Evolutionary conservation across 1,140 invertebrate genomes (phyloP).

Genomic region (Drosophila sp.): DNA sequence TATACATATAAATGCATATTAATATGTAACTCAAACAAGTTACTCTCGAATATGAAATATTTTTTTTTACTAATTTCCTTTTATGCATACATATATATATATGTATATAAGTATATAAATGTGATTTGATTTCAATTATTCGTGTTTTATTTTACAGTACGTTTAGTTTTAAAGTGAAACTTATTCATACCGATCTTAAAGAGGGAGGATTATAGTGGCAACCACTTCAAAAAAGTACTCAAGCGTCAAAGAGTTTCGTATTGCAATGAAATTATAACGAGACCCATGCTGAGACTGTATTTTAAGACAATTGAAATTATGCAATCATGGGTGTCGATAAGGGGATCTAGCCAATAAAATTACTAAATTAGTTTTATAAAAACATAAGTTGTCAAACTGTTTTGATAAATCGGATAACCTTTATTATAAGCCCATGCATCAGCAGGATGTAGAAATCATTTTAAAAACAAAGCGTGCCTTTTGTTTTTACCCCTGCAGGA

Average conservation of each 20-base stretch:
- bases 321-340: neutral
- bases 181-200: neutral
- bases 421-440: no score
- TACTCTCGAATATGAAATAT: neutral
- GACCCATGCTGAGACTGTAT: neutral
- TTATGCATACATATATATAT: neutral
- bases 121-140: slow-evolving; percentile 1
- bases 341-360: no score
- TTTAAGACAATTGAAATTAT: neutral
- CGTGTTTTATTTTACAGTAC: slow-evolving; percentile 2
- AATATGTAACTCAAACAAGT: neutral
- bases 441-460: no score
- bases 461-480: no score
- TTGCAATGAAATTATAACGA: neutral
- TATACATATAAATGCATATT: neutral
- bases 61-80: neutral
- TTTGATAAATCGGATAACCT: no score
- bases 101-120: slow-evolving; percentile 3
- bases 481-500: no score
- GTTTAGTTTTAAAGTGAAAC: neutral
- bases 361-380: no score
- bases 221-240: neutral
- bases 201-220: neutral
- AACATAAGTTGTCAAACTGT: no score
- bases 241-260: neutral